Percentiles rank a stretch among this genome's conserved stretches.
Evolutionary conservation across 2,797 vertebrate species (phyloP).

Genomic region (Phoxinus dragarum): DNA sequence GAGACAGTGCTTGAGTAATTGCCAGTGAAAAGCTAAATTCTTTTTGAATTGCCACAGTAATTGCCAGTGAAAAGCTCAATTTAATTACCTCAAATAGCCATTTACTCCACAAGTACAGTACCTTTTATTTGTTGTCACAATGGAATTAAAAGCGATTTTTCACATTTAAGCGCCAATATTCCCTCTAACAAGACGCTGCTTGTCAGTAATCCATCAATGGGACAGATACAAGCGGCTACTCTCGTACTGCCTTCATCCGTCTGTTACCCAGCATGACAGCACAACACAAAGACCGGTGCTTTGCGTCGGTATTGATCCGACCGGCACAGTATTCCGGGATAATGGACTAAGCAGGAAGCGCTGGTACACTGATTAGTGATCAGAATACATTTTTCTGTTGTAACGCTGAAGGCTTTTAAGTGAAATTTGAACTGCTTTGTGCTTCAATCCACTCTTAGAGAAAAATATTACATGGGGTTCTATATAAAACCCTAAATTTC

Average conservation of each 20-base stretch:
- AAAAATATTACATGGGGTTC: background rate
- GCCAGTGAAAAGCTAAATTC: constrained; percentile 22
- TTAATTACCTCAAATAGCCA: constrained; percentile 24
- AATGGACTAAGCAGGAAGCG: background rate
- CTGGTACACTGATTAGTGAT: constrained; percentile 19
- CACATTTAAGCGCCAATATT: constrained; percentile 37
- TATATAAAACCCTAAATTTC: background rate
- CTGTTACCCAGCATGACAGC: constrained; percentile 17
- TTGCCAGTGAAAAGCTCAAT: constrained; percentile 22
- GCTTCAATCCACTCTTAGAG: background rate
- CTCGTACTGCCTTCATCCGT: background rate
- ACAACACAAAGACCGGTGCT: background rate
- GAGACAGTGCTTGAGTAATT: background rate
- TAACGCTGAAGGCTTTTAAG: background rate
- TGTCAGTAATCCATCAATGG: constrained; percentile 34
- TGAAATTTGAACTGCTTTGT: background rate
- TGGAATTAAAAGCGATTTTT: constrained; percentile 27
- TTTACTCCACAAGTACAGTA: background rate
- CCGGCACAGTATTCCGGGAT: background rate
- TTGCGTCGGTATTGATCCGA: background rate
- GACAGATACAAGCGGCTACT: constrained; percentile 26
- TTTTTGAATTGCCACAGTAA: constrained; percentile 6
- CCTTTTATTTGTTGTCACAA: constrained; percentile 34
- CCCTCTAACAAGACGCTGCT: constrained; percentile 7
- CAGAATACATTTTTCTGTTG: background rate